Percentiles rank a stretch among this genome's conserved stretches.
Conservation (phyloP, 2,113 vertebrate species). For the Pterocles burchelli region DNA sequence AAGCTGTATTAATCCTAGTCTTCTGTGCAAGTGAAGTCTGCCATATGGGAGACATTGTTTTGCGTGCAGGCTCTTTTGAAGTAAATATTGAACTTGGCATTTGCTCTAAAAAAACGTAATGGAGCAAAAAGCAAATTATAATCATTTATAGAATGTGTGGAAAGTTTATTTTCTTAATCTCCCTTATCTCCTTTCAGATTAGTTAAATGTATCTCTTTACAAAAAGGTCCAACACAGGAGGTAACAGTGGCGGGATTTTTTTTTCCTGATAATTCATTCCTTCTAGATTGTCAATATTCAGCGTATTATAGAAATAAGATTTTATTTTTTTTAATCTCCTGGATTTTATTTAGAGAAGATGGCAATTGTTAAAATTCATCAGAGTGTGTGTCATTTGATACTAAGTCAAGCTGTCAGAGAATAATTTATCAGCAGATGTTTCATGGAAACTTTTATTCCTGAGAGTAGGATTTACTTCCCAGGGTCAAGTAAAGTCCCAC, state of each 20-base stretch:
- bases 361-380: background rate
- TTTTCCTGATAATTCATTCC: background rate
- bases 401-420: background rate
- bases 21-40: background rate
- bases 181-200: background rate
- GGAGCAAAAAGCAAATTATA: background rate
- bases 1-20: conserved; percentile 10
- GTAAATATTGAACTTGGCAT: conserved; percentile 44
- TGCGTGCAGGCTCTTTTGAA: background rate
- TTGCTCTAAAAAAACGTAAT: conserved; percentile 28
- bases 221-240: background rate
- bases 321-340: background rate
- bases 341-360: background rate
- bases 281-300: background rate
- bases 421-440: conserved; percentile 9
- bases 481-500: background rate
- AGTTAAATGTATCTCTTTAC: conserved; percentile 12
- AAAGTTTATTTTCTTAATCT: conserved; percentile 36
- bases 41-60: background rate
- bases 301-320: background rate
- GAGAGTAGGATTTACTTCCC: background rate
- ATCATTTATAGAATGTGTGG: conserved; percentile 6
- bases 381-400: background rate
- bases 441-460: conserved; percentile 41
- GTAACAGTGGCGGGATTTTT: background rate